Conservation (phyloP, 1,140 invertebrate species). For the Zaprionus inermis region DNA sequence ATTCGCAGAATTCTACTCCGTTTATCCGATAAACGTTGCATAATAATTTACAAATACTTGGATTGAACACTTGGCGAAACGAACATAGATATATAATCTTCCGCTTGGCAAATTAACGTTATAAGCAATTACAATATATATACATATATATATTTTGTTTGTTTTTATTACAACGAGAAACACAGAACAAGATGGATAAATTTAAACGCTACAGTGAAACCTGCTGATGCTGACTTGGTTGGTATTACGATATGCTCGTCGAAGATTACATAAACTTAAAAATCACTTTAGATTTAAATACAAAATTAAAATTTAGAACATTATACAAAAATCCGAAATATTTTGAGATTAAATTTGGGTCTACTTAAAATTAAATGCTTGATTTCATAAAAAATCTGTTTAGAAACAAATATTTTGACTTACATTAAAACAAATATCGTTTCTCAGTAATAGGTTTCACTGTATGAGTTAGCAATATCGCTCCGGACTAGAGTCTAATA, state of each 20-base stretch:
- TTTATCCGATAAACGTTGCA: not conserved
- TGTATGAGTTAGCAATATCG: not conserved
- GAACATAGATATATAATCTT: too few relatives aligned
- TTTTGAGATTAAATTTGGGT: not conserved
- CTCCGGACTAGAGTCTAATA: not conserved
- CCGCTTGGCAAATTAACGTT: too few relatives aligned
- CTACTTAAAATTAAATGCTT: not conserved
- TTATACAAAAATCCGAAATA: not conserved
- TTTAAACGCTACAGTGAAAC: not conserved
- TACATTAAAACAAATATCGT: not conserved
- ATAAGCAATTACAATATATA: too few relatives aligned
- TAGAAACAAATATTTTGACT: not conserved
- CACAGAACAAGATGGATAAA: not conserved
- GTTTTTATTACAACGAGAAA: not conserved
- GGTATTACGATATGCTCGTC: too few relatives aligned
- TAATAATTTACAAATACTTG: constrained; percentile 17
- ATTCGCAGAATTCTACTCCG: not conserved
- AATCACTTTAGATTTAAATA: not conserved
- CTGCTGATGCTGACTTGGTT: too few relatives aligned
- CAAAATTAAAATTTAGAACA: not conserved
- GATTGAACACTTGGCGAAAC: constrained; percentile 4
- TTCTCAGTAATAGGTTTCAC: not conserved
- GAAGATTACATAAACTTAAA: not conserved
- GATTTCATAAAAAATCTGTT: too few relatives aligned
- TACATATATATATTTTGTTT: not conserved